Conservation (phyloP, 2,888 invertebrate genomes). For the Neuroscelio doddi region DNA sequence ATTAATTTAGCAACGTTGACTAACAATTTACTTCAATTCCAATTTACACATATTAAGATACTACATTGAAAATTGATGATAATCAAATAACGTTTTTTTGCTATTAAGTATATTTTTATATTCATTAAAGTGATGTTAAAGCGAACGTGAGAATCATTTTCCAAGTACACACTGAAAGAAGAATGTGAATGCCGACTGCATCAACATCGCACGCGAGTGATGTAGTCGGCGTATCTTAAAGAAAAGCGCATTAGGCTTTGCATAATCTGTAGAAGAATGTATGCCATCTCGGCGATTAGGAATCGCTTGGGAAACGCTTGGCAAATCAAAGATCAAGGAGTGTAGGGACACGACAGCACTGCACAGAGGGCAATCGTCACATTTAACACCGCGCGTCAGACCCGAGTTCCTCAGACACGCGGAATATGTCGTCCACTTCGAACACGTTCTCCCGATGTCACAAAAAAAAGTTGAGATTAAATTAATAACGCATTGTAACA, state of each 20-base stretch:
- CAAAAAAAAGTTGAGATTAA: not conserved
- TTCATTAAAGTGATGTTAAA: no score
- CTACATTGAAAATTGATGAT: no score
- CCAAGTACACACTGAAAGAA: not conserved
- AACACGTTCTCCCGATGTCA: not conserved
- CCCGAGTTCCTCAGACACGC: conserved; percentile 57
- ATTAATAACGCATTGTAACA: not conserved
- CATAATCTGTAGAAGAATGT: conserved; percentile 39
- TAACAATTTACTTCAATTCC: no score
- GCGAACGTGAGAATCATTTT: conserved; percentile 11
- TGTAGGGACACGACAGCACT: conserved; percentile 59
- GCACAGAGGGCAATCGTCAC: conserved; percentile 60
- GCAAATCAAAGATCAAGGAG: conserved; percentile 46
- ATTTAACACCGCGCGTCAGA: conserved; percentile 60
- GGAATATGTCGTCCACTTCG: conserved; percentile 55
- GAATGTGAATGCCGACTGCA: conserved; percentile 14
- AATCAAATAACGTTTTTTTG: no score
- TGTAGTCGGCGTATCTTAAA: conserved; percentile 12
- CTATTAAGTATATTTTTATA: no score
- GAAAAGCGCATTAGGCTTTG: conserved; percentile 24
- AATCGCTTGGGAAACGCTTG: conserved; percentile 36
- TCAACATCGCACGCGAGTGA: conserved; percentile 1
- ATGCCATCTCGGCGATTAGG: conserved; percentile 39
- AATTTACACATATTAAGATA: no score
- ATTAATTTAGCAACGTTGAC: no score